These are phyloP conservation scores for Tachycineta bicolor DNA, from an alignment of 2,113 vertebrate genomes.

Conservation along the genomic window DNA sequence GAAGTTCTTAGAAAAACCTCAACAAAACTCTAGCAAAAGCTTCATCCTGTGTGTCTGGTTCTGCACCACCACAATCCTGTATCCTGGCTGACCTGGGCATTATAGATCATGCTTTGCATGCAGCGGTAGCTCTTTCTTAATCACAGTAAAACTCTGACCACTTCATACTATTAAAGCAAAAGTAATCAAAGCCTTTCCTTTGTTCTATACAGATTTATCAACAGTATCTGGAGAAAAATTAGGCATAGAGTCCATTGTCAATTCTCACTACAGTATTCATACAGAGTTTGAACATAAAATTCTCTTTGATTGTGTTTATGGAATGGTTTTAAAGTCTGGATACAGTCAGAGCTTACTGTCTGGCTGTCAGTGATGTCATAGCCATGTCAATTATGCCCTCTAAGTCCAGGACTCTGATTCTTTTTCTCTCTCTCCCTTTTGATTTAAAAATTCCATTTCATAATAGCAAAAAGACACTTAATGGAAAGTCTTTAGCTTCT, in stretches of 20 bases:
- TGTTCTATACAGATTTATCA: background rate
- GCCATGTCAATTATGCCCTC: background rate
- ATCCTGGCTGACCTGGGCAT: background rate
- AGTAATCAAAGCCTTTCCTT: background rate
- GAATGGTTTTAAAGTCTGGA: slow-evolving; percentile 18
- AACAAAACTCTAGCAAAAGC: background rate
- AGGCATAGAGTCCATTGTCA: background rate
- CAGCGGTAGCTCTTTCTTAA: background rate
- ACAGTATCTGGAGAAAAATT: slow-evolving; percentile 9
- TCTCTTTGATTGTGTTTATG: background rate
- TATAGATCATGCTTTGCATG: background rate
- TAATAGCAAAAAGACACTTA: slow-evolving; percentile 41
- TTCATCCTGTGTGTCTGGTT: background rate
- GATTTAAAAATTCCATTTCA: slow-evolving; percentile 46
- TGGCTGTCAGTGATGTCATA: slow-evolving; percentile 5
- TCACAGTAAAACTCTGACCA: background rate
- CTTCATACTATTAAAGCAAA: background rate
- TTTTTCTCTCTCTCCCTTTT: background rate
- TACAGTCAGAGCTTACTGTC: background rate
- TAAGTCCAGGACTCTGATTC: slow-evolving; percentile 15
- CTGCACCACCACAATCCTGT: too few relatives aligned
- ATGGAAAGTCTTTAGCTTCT: background rate
- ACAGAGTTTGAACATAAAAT: background rate
- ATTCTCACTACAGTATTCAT: background rate
- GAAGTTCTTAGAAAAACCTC: background rate